Conservation (phyloP, 2,888 invertebrate genomes). For the Nomada fucata region DNA sequence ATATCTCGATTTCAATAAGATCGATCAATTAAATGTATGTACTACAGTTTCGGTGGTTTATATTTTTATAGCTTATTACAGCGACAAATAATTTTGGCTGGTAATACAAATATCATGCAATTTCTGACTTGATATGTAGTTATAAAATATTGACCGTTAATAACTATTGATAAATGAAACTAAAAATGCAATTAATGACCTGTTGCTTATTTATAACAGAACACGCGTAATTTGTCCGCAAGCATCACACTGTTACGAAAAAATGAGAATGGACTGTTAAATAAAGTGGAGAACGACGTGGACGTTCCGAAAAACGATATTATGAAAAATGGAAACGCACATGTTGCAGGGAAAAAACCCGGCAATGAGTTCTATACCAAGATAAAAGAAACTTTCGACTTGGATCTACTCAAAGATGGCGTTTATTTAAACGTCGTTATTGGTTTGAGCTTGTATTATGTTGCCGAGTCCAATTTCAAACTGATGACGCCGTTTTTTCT, state of each 20-base stretch:
- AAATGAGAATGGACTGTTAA: not conserved
- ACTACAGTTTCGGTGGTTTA: no score
- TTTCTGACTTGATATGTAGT: not conserved
- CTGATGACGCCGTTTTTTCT: slow-evolving; percentile 85
- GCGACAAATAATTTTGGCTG: no score
- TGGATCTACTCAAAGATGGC: slow-evolving; percentile 72
- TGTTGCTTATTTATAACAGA: not conserved
- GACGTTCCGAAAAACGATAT: not conserved
- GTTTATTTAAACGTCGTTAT: slow-evolving; percentile 75
- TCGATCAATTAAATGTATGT: no score
- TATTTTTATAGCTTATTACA: no score
- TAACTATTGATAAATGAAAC: not conserved
- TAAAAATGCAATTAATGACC: no score
- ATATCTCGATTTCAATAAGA: no score
- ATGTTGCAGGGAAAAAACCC: not conserved
- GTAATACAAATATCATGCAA: not conserved
- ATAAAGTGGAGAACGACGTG: not conserved
- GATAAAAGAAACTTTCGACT: slow-evolving; percentile 67
- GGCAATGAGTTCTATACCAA: slow-evolving; percentile 17
- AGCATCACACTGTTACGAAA: slow-evolving; percentile 43
- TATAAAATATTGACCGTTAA: not conserved
- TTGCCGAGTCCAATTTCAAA: slow-evolving; percentile 84
- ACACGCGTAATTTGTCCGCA: not conserved
- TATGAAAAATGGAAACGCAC: not conserved
- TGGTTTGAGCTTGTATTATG: slow-evolving; percentile 84